These are phyloP conservation scores for Pelobates fuscus DNA, from an alignment of 2,113 vertebrate species.

Conservation along the genomic window DNA sequence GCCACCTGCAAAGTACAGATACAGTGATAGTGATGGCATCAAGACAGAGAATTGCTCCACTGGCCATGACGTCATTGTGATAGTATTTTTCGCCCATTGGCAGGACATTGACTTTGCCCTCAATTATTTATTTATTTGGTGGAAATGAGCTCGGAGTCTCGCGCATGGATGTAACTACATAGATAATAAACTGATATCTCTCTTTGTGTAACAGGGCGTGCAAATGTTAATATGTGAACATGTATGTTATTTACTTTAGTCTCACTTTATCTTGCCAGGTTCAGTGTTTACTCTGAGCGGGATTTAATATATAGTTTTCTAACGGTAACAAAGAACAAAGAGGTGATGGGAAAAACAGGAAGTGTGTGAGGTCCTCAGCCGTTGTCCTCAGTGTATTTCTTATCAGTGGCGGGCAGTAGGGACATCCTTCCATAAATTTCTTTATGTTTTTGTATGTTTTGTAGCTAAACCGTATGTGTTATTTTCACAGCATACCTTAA, in stretches of 20 bases:
- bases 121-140: no score
- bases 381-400: not conserved
- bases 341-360: not conserved
- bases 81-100: no score
- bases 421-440: not conserved
- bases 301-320: not conserved
- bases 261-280: not conserved
- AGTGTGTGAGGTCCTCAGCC: not conserved
- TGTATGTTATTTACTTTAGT: not conserved
- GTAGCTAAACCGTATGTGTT: not conserved
- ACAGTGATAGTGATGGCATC: no score
- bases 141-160: no score
- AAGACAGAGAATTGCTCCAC: no score
- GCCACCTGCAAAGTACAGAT: no score
- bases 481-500: not conserved
- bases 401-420: conserved; percentile 1
- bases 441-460: not conserved
- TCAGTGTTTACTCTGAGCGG: not conserved
- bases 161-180: no score
- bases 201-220: not conserved
- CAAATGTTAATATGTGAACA: no score
- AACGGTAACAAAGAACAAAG: not conserved
- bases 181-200: no score
- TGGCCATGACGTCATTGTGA: no score
- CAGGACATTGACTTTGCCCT: no score